phyloP scores from a whole-genome alignment of 2,113 vertebrate species.

The Pontoporia blainvillei region DNA sequence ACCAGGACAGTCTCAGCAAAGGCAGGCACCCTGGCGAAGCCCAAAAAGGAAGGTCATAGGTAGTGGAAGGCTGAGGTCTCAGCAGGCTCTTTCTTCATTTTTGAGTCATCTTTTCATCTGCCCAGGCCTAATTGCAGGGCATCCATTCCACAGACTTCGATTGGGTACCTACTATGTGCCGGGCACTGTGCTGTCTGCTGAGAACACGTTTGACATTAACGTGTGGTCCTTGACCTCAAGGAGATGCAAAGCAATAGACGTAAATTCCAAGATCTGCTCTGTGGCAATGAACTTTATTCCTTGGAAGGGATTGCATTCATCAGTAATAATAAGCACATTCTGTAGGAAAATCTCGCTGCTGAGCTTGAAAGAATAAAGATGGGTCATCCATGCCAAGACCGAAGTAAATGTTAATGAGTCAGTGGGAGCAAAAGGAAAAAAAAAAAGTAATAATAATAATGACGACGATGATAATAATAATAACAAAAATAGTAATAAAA shows the following conservation, averaged over 20 bases:
- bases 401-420: background rate
- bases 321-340: background rate
- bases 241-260: background rate
- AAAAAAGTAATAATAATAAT: background rate
- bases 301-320: background rate
- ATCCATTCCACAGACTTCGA: background rate
- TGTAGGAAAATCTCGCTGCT: background rate
- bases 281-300: background rate
- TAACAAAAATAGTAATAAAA: background rate
- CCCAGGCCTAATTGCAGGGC: background rate
- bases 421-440: background rate
- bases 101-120: background rate
- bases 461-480: background rate
- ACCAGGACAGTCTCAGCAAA: background rate
- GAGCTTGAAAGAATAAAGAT: background rate
- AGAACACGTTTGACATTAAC: background rate
- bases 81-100: background rate
- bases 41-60: background rate
- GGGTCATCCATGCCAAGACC: background rate
- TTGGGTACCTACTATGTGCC: too few species aligned
- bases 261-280: background rate
- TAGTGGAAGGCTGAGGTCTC: background rate
- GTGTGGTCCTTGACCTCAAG: background rate
- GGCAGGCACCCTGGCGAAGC: background rate
- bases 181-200: background rate